These are phyloP conservation scores for Corynorhinus townsendii DNA, from an alignment of 2,113 vertebrate genomes.

Conservation along the genomic window DNA sequence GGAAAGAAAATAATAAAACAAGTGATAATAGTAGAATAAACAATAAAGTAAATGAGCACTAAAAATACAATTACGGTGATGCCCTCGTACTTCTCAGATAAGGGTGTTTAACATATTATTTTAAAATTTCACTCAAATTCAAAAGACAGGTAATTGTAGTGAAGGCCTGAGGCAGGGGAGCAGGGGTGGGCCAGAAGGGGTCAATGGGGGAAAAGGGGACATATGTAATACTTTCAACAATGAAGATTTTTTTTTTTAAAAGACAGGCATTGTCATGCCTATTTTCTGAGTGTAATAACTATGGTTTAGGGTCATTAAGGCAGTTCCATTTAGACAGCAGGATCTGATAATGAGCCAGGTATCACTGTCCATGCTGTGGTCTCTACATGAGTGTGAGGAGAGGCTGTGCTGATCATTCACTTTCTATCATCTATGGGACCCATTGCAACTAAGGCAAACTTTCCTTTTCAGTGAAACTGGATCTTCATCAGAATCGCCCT, in stretches of 20 bases:
- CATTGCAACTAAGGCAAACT: not conserved
- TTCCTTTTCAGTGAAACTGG: not conserved
- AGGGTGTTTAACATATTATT: not conserved
- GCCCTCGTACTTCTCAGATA: not conserved
- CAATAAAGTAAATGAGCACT: not conserved
- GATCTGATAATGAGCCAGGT: fast-evolving
- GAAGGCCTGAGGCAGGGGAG: no score
- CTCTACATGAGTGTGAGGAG: fast-evolving
- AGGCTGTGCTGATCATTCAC: not conserved
- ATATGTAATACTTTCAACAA: no score
- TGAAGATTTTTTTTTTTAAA: no score
- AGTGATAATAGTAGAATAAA: not conserved
- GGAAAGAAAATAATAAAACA: not conserved
- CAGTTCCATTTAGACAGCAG: not conserved
- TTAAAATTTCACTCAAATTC: not conserved
- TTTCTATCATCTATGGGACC: fast-evolving
- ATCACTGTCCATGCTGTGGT: fast-evolving
- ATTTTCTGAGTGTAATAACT: not conserved
- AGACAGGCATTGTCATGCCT: not conserved
- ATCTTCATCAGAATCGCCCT: fast-evolving
- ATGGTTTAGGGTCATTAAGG: not conserved
- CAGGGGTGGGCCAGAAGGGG: no score
- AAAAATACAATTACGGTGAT: not conserved
- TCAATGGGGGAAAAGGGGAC: no score
- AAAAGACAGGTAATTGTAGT: not conserved